These are phyloP conservation scores for Cossypha caffra DNA, from an alignment of 2,797 vertebrate species.

Conservation along the genomic window DNA sequence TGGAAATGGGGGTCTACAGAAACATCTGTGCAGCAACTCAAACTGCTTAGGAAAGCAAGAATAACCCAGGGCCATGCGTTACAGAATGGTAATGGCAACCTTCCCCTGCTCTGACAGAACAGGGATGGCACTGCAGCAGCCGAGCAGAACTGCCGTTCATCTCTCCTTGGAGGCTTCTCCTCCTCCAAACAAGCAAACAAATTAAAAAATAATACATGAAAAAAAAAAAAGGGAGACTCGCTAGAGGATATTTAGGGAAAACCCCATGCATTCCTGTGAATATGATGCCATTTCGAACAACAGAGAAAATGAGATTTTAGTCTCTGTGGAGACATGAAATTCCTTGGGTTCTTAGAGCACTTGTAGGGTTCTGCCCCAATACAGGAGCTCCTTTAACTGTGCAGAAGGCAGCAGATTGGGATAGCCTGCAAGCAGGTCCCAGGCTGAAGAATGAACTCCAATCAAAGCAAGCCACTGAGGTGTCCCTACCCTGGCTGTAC, in stretches of 20 bases:
- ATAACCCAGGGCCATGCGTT: not conserved
- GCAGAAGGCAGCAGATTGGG: not conserved
- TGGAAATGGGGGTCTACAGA: not conserved
- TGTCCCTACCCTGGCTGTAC: not conserved
- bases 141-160: rapidly evolving
- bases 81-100: not conserved
- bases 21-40: not conserved
- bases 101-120: not conserved
- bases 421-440: not conserved
- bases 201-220: not conserved
- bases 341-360: not conserved
- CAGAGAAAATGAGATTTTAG: not conserved
- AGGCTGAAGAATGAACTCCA: not conserved
- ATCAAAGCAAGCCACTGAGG: not conserved
- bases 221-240: not conserved
- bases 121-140: rapidly evolving
- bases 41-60: not conserved
- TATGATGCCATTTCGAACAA: not conserved
- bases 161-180: not conserved
- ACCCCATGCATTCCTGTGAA: not conserved
- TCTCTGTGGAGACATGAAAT: not conserved
- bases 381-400: not conserved
- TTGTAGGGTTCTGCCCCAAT: not conserved
- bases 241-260: not conserved
- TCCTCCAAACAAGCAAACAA: not conserved